These are phyloP conservation scores for Hirtodrosophila alboralis DNA, from an alignment of 2,888 invertebrate genomes.

Conservation along the genomic window DNA sequence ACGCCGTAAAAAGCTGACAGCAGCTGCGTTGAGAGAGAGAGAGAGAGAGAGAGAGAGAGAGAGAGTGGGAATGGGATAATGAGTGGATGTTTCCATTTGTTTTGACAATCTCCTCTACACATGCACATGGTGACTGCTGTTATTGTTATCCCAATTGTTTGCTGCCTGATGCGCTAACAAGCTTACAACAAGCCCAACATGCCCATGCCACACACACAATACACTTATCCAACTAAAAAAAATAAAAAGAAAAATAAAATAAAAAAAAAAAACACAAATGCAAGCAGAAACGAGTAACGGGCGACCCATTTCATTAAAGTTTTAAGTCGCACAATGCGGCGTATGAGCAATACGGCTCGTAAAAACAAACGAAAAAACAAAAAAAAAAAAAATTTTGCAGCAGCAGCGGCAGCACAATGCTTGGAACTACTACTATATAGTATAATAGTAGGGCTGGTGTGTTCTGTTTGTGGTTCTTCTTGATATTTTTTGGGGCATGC, in stretches of 20 bases:
- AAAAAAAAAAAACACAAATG: slow-evolving; percentile 18
- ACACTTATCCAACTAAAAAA: slow-evolving; percentile 11
- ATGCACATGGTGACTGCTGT: slow-evolving; percentile 15
- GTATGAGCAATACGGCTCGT: slow-evolving; percentile 41
- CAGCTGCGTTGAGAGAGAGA: slow-evolving; percentile 4
- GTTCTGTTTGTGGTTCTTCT: slow-evolving; percentile 24
- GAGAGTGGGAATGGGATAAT: too few relatives aligned
- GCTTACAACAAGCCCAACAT: slow-evolving; percentile 18
- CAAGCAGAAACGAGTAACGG: slow-evolving; percentile 8
- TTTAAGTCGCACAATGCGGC: slow-evolving; percentile 43
- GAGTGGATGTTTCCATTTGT: slow-evolving; percentile 19
- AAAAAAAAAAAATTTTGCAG: too few relatives aligned
- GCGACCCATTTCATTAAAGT: slow-evolving; percentile 62
- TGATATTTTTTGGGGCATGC: slow-evolving; percentile 46
- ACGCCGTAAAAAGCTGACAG: slow-evolving; percentile 14
- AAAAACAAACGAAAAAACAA: slow-evolving; percentile 27
- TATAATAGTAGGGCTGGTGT: neutral
- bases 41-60: too few relatives aligned
- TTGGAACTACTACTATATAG: slow-evolving; percentile 3
- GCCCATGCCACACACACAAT: too few relatives aligned
- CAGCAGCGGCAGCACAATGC: slow-evolving; percentile 11
- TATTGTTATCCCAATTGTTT: slow-evolving; percentile 36
- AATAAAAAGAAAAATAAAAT: too few relatives aligned
- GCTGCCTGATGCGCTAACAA: slow-evolving; percentile 48
- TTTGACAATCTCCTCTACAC: slow-evolving; percentile 30